Evolutionary conservation across 2,797 vertebrate genomes (phyloP).

Genomic region (Picus viridis): DNA sequence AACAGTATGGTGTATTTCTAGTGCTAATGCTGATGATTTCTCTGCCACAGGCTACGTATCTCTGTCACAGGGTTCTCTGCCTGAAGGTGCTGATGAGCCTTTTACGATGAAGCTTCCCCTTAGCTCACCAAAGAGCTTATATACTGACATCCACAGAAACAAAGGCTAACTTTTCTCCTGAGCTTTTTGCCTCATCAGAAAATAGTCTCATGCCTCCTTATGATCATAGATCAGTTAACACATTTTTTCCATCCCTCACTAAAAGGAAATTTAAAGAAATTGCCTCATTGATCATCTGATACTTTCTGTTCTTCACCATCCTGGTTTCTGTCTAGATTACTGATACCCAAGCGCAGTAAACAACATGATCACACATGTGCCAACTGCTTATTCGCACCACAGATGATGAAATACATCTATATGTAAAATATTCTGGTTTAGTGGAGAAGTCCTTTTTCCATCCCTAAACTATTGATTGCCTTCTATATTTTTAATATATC

Average conservation of each 20-base stretch:
- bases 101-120: not conserved
- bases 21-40: not conserved
- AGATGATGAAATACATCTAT: not conserved
- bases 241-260: not conserved
- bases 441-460: not conserved
- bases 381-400: not conserved
- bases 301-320: not conserved
- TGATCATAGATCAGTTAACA: slow-evolving; percentile 26
- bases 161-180: not conserved
- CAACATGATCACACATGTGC: not conserved
- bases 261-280: slow-evolving; percentile 25
- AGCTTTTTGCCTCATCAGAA: not conserved
- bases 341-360: not conserved
- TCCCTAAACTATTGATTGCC: not conserved
- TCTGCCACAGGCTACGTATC: not conserved
- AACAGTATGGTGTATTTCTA: not conserved
- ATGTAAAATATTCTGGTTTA: not conserved
- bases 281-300: not conserved
- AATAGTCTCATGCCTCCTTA: not conserved
- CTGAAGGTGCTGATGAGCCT: not conserved
- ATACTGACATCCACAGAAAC: not conserved
- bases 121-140: not conserved
- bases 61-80: not conserved
- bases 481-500: not conserved
- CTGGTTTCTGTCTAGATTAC: not conserved